Base-by-base conservation (phyloP, 1,140 invertebrate genomes). In the Drosophila ogumai region DNA sequence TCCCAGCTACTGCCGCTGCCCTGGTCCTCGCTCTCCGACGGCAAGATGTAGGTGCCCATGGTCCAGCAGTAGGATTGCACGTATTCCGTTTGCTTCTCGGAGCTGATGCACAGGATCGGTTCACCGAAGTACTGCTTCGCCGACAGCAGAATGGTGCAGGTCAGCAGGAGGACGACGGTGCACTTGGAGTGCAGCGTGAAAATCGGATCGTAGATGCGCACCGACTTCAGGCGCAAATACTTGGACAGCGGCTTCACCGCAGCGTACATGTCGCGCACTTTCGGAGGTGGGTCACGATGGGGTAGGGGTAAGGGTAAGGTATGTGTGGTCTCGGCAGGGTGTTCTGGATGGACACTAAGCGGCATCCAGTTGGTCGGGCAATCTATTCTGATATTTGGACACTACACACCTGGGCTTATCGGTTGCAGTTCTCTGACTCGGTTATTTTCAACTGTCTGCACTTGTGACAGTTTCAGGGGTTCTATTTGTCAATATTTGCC, bases 21-120 rank as follows among this genome's bases (percentile, higher is more conserved):
- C 31, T 54, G 2, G 66, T 43, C 12, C 19, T 56, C 61, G 38
- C 36, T 40, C 25, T 80, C 69, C 8, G 25, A 12, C 0, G 85
- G 75, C 44, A 90, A 47, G 3, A 95, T 96, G 77, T 95, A 96
- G 5, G 96, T 97, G 56, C 96, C 95, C 85, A 95, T 95, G 57
- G 96, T 96, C 95, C 95, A 97, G 92, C 96, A 97, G 80, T 95
- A 96, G 36, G 94, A 95, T 79, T 96, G 95, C 56, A 96, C 94
- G 19, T 95, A 94, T 61, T 95, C 93, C 73, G 93, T 93, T 25
- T 93, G 86, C 57, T 84, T 80, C 28, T 94, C 93, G 15, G 93
- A 93, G 38, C 92, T 92, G 75, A 95, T 94, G 79, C 95, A 96
- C 56, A 95, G 93, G 13, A 96, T 96, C 0, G 95, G 95, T 76